These are phyloP conservation scores for Porites cylindrica DNA, from an alignment of 92 coral and sea anemone species.

Conservation along the genomic window DNA sequence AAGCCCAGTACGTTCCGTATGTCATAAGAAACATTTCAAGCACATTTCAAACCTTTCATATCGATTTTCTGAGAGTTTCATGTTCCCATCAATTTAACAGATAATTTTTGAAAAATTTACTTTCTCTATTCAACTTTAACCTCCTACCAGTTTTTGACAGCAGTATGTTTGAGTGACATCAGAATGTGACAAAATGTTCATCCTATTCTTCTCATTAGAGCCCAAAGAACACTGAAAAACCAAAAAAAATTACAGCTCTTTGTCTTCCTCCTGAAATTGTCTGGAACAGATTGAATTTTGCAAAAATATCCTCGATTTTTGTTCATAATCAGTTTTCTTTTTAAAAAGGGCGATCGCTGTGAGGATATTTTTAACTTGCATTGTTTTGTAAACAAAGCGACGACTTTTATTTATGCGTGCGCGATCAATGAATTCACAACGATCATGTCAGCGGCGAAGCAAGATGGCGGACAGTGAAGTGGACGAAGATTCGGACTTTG, in stretches of 20 bases:
- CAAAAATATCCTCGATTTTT: too few relatives aligned
- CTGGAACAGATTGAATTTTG: neutral
- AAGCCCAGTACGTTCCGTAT: neutral
- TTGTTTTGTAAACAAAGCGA: constrained; percentile 43
- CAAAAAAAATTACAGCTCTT: neutral
- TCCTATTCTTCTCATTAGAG: neutral
- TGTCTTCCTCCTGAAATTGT: neutral
- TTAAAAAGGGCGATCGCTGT: neutral
- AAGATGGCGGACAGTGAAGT: constrained; percentile 86
- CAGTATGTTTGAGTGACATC: neutral
- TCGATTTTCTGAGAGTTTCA: neutral
- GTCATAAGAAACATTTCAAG: neutral
- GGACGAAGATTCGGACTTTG: constrained; percentile 68
- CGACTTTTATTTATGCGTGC: constrained; percentile 16
- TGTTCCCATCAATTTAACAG: neutral
- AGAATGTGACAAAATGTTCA: neutral
- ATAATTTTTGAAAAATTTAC: neutral
- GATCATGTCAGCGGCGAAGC: constrained; percentile 46
- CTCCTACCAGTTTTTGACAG: neutral
- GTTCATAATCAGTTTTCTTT: neutral
- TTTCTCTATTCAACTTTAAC: neutral
- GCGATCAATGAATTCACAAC: constrained; percentile 46
- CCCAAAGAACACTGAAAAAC: too few relatives aligned
- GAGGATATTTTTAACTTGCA: neutral
- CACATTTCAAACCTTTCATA: neutral